Percentiles rank a stretch among this genome's conserved stretches.
Evolutionary conservation across 2,113 vertebrate genomes (phyloP).

Genomic region (Cromileptes altivelis): DNA sequence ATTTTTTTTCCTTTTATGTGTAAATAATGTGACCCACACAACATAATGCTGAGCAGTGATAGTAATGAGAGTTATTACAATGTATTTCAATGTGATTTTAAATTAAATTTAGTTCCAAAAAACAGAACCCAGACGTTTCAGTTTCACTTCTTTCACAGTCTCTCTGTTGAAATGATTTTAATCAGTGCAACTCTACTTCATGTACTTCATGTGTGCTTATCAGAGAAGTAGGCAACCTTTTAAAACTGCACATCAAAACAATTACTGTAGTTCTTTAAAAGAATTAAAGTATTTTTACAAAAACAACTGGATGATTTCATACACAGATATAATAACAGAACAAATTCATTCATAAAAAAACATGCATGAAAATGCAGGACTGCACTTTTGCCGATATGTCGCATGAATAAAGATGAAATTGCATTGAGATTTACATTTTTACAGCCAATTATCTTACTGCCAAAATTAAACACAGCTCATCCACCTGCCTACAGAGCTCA

Average conservation of each 20-base stretch:
- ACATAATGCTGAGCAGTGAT: too few relatives aligned
- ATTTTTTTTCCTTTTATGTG: too few relatives aligned
- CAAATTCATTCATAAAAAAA: conserved; percentile 8
- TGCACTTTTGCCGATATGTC: conserved; percentile 30
- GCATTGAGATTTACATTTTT: conserved; percentile 44
- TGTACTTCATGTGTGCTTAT: too few relatives aligned
- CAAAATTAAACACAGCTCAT: conserved; percentile 17
- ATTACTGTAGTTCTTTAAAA: neutral
- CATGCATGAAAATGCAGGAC: conserved; percentile 35
- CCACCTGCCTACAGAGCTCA: conserved; percentile 10
- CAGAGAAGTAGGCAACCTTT: neutral
- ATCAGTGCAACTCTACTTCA: too few relatives aligned
- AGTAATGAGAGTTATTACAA: too few relatives aligned
- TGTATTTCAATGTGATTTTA: too few relatives aligned
- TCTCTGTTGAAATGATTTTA: neutral
- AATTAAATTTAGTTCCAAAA: too few relatives aligned
- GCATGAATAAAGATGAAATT: conserved; percentile 29
- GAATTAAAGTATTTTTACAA: neutral
- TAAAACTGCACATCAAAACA: neutral
- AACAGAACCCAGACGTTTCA: neutral
- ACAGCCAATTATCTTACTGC: conserved; percentile 22
- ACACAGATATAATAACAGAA: neutral
- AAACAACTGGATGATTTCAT: neutral
- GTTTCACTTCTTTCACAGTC: neutral
- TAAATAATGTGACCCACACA: too few relatives aligned